Evolutionary conservation across 2,888 invertebrate species (phyloP).

Genomic region (Mimachlamys varia): DNA sequence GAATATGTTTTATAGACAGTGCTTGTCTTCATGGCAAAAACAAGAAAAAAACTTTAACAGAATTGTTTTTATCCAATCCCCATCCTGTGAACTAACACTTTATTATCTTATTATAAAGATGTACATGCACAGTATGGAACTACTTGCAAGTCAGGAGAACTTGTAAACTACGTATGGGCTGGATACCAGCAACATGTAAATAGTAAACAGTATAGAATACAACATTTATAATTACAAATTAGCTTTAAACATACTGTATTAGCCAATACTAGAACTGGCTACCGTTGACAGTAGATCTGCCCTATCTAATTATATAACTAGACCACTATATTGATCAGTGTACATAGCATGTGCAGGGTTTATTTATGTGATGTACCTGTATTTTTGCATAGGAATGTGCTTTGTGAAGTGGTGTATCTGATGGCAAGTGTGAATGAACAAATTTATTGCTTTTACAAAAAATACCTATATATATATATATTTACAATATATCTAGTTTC

Average conservation of each 20-base stretch:
- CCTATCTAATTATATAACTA: neutral
- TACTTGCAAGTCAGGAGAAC: neutral
- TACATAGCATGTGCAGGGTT: conserved; percentile 11
- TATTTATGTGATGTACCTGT: conserved; percentile 21
- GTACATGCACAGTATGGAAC: neutral
- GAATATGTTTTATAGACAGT: neutral
- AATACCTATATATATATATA: neutral
- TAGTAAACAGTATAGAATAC: neutral
- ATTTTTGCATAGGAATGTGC: conserved; percentile 36
- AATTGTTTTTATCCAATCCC: neutral
- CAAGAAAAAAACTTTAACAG: neutral
- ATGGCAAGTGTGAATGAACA: conserved; percentile 14
- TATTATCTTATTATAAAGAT: neutral
- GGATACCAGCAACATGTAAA: neutral
- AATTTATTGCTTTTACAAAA: conserved; percentile 22
- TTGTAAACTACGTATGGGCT: neutral
- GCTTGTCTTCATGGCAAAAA: neutral
- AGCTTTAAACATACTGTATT: neutral
- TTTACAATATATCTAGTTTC: neutral
- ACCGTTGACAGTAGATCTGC: neutral
- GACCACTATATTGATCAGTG: neutral
- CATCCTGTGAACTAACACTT: neutral
- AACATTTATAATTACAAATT: conserved; percentile 5
- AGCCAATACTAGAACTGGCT: neutral
- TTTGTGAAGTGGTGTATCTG: conserved; percentile 25